Conservation (phyloP, 2,113 vertebrate genomes). For the Esox niger region DNA sequence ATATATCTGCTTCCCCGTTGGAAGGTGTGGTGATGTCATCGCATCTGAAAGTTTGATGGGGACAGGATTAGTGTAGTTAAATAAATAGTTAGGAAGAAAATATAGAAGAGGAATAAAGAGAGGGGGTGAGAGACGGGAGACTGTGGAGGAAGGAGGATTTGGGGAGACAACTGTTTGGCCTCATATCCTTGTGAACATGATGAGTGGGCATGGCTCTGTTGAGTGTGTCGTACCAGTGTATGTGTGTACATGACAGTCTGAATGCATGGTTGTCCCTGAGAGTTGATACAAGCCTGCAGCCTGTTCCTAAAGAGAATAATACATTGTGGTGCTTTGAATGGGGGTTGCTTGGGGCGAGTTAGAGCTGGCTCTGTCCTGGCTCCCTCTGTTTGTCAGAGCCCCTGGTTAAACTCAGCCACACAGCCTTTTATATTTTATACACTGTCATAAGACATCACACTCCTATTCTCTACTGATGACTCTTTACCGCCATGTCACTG, state of each 20-base stretch:
- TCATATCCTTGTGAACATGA: background rate
- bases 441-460: constrained; percentile 15
- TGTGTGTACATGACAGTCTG: background rate
- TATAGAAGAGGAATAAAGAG: background rate
- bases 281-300: background rate
- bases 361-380: background rate
- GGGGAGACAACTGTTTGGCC: background rate
- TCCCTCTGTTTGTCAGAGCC: background rate
- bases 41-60: constrained; percentile 39
- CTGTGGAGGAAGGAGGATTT: background rate
- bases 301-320: background rate
- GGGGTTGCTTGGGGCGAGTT: too few species aligned
- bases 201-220: background rate
- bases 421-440: constrained; percentile 35
- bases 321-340: too few species aligned
- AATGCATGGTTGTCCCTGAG: background rate
- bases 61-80: constrained; percentile 8
- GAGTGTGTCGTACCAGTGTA: background rate
- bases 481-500: background rate
- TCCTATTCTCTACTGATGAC: constrained; percentile 6
- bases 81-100: background rate
- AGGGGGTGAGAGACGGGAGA: background rate
- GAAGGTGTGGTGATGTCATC: constrained; percentile 21
- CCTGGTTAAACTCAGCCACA: background rate
- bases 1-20: background rate